These are phyloP conservation scores for Cyrtorhinus lividipennis DNA, from an alignment of 1,140 invertebrate genomes.

Conservation along the genomic window DNA sequence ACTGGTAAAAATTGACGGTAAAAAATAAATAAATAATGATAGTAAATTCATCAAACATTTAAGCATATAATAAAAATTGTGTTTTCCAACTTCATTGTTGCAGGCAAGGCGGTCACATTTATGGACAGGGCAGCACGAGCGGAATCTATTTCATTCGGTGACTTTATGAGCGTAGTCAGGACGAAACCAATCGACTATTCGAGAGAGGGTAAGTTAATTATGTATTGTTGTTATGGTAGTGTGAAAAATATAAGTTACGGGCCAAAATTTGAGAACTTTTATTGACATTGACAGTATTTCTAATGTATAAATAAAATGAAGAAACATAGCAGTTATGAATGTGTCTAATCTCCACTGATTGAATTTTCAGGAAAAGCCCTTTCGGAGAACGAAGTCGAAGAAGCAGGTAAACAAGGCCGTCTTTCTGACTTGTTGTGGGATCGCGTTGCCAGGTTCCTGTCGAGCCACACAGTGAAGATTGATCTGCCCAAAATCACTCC, in stretches of 20 bases:
- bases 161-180: constrained; percentile 48
- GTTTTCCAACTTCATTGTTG: too few species aligned
- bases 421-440: constrained; percentile 54
- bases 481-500: constrained; percentile 52
- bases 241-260: too few species aligned
- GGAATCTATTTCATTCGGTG: constrained; percentile 26
- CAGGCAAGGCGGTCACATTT: constrained; percentile 50
- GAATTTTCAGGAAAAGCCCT: constrained; percentile 29
- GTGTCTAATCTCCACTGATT: too few species aligned
- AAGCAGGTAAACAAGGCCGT: constrained; percentile 40
- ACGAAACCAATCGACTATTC: constrained; percentile 30
- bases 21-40: too few species aligned
- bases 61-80: too few species aligned
- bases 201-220: neutral
- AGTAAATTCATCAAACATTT: too few species aligned
- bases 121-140: constrained; percentile 39
- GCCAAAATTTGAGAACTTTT: too few species aligned
- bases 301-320: too few species aligned
- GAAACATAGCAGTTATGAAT: too few species aligned
- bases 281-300: too few species aligned
- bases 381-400: constrained; percentile 49
- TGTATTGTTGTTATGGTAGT: too few species aligned
- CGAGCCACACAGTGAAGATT: constrained; percentile 56
- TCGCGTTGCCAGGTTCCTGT: constrained; percentile 49
- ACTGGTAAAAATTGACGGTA: too few species aligned